These are phyloP conservation scores for Smittia sp. DNA, from an alignment of 2,888 invertebrate genomes.

Conservation along the genomic window DNA sequence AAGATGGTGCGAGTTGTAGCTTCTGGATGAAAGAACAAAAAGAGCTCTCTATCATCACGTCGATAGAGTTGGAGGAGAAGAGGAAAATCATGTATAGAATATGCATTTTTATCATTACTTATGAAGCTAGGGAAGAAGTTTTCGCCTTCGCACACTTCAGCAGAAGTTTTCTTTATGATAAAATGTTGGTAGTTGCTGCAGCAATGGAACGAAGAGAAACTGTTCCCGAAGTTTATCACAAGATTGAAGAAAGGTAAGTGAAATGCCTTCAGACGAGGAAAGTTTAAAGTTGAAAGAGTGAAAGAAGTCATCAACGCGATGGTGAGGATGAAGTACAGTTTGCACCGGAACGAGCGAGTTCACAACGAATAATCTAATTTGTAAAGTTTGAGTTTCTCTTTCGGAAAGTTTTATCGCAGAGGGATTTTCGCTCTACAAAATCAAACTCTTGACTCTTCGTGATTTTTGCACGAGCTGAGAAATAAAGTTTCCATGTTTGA, in stretches of 20 bases:
- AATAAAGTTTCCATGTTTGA: conserved; percentile 47
- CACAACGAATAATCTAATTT: conserved; percentile 38
- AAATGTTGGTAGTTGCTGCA: neutral
- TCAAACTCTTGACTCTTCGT: neutral
- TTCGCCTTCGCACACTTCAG: neutral
- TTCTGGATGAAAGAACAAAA: conserved; percentile 7
- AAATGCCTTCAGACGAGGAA: conserved; percentile 37
- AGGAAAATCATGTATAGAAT: conserved; percentile 4
- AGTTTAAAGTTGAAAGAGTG: neutral
- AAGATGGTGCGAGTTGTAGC: neutral
- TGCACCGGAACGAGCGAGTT: conserved; percentile 5
- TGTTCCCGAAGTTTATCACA: neutral
- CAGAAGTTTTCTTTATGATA: neutral
- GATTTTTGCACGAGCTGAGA: neutral
- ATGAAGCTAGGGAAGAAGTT: neutral
- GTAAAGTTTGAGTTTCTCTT: conserved; percentile 27
- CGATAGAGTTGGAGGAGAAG: conserved; percentile 20
- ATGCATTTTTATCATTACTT: conserved; percentile 23
- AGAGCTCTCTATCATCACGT: conserved; percentile 38
- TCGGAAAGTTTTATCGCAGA: neutral
- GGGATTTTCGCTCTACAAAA: neutral
- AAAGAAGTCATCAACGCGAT: neutral
- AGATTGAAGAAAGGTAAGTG: conserved; percentile 6
- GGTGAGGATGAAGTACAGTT: neutral
- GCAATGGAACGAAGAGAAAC: neutral